Percentiles rank a stretch among this genome's conserved stretches.
These are phyloP conservation scores for Centropus unirufus DNA, from an alignment of 2,113 vertebrate species.

Conservation along the genomic window DNA sequence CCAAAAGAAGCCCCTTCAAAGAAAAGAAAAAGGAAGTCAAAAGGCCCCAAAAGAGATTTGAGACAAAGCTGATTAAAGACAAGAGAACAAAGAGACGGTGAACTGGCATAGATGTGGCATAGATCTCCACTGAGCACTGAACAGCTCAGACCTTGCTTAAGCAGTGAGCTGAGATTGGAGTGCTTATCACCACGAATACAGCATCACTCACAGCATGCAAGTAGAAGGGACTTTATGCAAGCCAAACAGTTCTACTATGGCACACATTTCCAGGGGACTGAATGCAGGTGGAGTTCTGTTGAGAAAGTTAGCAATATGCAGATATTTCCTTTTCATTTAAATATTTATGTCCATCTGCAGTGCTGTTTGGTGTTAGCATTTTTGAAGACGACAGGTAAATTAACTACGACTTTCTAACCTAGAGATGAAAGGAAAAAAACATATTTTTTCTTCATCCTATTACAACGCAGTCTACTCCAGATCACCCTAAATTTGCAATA, in stretches of 20 bases:
- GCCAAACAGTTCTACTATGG: neutral
- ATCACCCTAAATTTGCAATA: neutral
- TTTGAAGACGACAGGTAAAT: constrained; percentile 13
- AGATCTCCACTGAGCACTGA: neutral
- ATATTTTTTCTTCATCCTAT: neutral
- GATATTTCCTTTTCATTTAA: neutral
- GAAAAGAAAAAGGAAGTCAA: neutral
- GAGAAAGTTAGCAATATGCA: neutral
- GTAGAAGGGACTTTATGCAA: neutral
- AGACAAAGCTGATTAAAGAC: constrained; percentile 3
- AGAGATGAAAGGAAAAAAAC: neutral
- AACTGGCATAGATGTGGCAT: neutral
- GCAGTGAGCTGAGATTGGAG: neutral
- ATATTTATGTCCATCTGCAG: constrained; percentile 23
- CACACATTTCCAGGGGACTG: neutral
- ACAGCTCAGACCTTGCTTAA: neutral
- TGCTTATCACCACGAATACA: neutral
- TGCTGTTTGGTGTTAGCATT: neutral
- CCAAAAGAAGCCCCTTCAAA: neutral
- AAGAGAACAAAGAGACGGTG: neutral
- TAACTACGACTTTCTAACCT: neutral
- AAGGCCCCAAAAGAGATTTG: neutral
- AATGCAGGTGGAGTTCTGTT: neutral
- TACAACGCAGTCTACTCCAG: neutral
- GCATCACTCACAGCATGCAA: neutral